Base-by-base conservation (phyloP, 2,797 vertebrate genomes). In the Sparus aurata region DNA sequence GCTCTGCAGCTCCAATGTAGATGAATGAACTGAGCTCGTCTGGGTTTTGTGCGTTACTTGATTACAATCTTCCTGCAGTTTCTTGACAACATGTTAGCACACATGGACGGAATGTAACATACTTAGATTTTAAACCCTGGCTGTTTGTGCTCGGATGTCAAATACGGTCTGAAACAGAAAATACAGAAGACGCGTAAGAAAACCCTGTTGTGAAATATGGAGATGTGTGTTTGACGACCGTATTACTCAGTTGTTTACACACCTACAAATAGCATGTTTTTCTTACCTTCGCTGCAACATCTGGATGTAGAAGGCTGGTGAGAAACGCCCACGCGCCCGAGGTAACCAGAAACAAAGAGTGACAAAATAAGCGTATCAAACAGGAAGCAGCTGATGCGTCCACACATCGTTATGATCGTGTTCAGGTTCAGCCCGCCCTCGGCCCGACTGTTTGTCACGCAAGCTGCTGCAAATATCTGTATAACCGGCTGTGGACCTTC, bases 371-470 rank as follows among this genome's bases (percentile, higher is more conserved):
- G 34, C 1, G 49, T 22, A 47, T 61, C 34, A 25, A 30, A 59
- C 15, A 52, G 38, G 20, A 12, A 66, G 25, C 38, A 54, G 55
- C 27, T 30, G 46, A 53, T 60, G 34, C 45, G 23, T 61, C 50
- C 4, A 8, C 34, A 60, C 59, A 18, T 49, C 23, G 49, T 25
- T n/a, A 38, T 59, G 34, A 53, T n/a, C 46, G 23, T 50, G 5
- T 65, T 73, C 12, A 62, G 46, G 30, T 68, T 59, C 22, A 53
- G 54, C 4, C 43, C 69, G 61, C 12, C 5, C 58, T 30, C 59
- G 25, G 30, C 23, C 30, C 41, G 60, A 69, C 43, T 76, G 30
- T 54, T 80, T 80, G 16, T 41, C 11, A 55, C 34, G 45, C 68
- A 72, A 72, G 2, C 73, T 57, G 2, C 13, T 7, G 43, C 12